Evolutionary conservation across 2,797 vertebrate species (phyloP).

Genomic region (Tenualosa thibaudeaui): DNA sequence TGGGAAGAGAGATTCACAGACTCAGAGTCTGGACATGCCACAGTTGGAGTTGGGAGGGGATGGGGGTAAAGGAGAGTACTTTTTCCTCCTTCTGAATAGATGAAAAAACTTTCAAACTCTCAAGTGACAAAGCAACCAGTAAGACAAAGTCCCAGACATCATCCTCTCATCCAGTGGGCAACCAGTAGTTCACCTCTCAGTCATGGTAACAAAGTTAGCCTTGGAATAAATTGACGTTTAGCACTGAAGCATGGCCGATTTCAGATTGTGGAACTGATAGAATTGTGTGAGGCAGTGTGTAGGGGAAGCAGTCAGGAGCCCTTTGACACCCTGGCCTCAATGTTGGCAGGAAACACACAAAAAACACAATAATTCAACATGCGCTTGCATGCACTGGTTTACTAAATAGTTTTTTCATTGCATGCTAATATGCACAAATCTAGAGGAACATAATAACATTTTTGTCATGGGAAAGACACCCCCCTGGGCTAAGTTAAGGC

Average conservation of each 20-base stretch:
- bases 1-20: not conserved
- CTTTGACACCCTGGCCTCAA: not conserved
- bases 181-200: constrained; percentile 13
- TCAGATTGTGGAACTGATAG: not conserved
- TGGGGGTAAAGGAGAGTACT: too few species aligned
- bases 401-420: not conserved
- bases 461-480: constrained; percentile 16
- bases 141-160: not conserved
- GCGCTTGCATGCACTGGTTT: not conserved
- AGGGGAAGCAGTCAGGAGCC: not conserved
- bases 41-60: too few species aligned
- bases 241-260: not conserved
- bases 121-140: not conserved
- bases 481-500: not conserved
- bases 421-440: constrained; percentile 9
- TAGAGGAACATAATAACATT: constrained; percentile 9
- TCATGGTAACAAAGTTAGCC: not conserved
- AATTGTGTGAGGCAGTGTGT: not conserved
- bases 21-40: not conserved
- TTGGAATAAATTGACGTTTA: not conserved
- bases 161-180: not conserved
- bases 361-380: not conserved
- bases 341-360: not conserved
- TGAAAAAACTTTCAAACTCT: not conserved
- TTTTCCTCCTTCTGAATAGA: not conserved